These are phyloP conservation scores for Pteria penguin DNA, from an alignment of 2,888 invertebrate genomes.

Conservation along the genomic window DNA sequence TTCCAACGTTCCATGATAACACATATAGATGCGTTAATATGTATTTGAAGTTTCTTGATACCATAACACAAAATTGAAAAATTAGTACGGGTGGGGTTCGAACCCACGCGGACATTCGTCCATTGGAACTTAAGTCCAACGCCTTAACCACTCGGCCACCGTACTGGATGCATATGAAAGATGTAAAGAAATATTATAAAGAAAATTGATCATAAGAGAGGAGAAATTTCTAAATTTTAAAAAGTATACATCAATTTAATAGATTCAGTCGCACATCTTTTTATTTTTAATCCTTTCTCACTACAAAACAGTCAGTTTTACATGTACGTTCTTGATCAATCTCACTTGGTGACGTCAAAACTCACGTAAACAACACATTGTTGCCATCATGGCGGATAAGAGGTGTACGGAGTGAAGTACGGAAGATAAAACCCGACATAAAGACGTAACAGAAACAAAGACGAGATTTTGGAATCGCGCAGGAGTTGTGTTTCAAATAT, in stretches of 20 bases:
- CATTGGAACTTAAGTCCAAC: constrained; percentile 79
- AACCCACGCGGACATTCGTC: constrained; percentile 78
- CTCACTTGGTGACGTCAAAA: constrained; percentile 60
- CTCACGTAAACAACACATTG: constrained; percentile 62
- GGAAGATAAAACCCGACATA: background rate
- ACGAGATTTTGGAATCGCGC: too few relatives aligned
- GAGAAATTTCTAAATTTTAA: too few relatives aligned
- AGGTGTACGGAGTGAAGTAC: background rate
- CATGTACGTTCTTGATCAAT: background rate
- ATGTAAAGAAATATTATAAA: too few relatives aligned
- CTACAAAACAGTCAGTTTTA: background rate
- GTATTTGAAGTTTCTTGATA: background rate
- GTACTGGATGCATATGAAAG: constrained; percentile 51
- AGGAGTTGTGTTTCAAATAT: too few relatives aligned
- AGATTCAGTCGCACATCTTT: too few relatives aligned
- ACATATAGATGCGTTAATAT: background rate
- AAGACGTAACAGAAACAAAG: too few relatives aligned
- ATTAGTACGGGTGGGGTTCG: constrained; percentile 77
- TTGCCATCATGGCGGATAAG: constrained; percentile 66
- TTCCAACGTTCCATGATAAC: too few relatives aligned
- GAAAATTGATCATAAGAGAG: too few relatives aligned
- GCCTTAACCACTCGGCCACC: constrained; percentile 79
- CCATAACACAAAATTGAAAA: constrained; percentile 43
- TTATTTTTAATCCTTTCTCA: too few relatives aligned
- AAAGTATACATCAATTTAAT: too few relatives aligned